A percentile compares a stretch with the other conserved stretches of the same genome.
These are phyloP conservation scores for Poeciliopsis turrubarensis DNA, from an alignment of 2,113 vertebrate genomes.

Conservation along the genomic window DNA sequence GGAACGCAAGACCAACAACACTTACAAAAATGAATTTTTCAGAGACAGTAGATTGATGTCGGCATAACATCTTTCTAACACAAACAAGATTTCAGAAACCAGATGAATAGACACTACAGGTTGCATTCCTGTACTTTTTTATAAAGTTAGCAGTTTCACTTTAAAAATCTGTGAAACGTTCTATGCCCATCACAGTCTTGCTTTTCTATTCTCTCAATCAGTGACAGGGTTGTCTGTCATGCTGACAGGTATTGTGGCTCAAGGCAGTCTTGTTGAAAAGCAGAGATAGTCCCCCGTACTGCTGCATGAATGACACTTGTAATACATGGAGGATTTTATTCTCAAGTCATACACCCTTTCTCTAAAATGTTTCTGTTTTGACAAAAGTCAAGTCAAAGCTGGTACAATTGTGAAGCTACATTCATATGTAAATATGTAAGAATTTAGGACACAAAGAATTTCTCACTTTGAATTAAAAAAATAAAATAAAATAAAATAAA, in stretches of 20 bases:
- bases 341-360: constrained; percentile 4
- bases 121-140: constrained; percentile 12
- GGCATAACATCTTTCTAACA: constrained; percentile 8
- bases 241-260: constrained; percentile 41
- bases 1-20: background rate
- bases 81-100: constrained; percentile 23
- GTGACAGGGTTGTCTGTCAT: constrained; percentile 43
- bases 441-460: too few species aligned
- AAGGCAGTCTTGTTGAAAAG: constrained; percentile 31
- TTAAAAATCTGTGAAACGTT: constrained; percentile 34
- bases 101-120: constrained; percentile 35
- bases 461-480: too few species aligned
- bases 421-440: constrained; percentile 5
- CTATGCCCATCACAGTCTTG: constrained; percentile 24
- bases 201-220: constrained; percentile 45
- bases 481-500: too few species aligned
- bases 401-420: constrained; percentile 4
- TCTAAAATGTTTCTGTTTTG: background rate
- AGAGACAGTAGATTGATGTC: constrained; percentile 41
- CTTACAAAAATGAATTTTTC: constrained; percentile 3
- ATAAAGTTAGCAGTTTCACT: constrained; percentile 44
- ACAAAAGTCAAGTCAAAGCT: background rate
- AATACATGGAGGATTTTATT: constrained; percentile 32
- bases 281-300: constrained; percentile 20
- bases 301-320: constrained; percentile 43